Evolutionary conservation across 1,140 invertebrate species (phyloP).

Genomic region (Drosophila aff.): DNA sequence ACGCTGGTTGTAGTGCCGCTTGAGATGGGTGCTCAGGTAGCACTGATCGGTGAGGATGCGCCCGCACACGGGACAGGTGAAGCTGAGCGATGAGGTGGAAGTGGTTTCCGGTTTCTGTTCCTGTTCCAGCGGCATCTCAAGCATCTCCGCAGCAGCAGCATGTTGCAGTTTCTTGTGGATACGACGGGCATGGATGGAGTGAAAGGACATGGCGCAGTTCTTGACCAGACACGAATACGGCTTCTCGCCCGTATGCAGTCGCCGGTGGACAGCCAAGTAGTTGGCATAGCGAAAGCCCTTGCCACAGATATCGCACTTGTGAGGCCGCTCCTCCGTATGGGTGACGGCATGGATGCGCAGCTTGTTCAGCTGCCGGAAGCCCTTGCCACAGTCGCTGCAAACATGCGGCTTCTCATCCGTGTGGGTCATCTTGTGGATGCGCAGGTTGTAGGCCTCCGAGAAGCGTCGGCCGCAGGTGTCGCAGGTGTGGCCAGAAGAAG

Average conservation of each 20-base stretch:
- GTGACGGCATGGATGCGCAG: slow-evolving; percentile 86
- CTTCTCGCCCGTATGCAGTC: slow-evolving; percentile 92
- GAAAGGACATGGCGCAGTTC: slow-evolving; percentile 54
- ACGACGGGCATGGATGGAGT: slow-evolving; percentile 72
- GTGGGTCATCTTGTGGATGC: slow-evolving; percentile 77
- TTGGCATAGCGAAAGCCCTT: slow-evolving; percentile 87
- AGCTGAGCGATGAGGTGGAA: slow-evolving; percentile 36
- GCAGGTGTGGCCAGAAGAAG: slow-evolving; percentile 32
- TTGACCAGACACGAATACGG: slow-evolving; percentile 86
- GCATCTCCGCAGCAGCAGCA: background rate
- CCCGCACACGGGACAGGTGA: slow-evolving; percentile 66
- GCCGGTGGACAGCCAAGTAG: slow-evolving; percentile 86
- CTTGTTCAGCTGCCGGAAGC: slow-evolving; percentile 72
- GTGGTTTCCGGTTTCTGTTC: background rate
- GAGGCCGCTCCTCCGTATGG: slow-evolving; percentile 86
- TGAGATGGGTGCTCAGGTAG: slow-evolving; percentile 71
- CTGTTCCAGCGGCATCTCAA: background rate
- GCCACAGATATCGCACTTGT: slow-evolving; percentile 86
- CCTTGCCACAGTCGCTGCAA: slow-evolving; percentile 73
- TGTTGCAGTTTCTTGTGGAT: slow-evolving; percentile 65
- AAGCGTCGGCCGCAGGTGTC: slow-evolving; percentile 57
- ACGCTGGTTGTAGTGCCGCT: slow-evolving; percentile 71
- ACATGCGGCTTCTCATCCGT: slow-evolving; percentile 79
- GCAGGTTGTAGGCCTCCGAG: slow-evolving; percentile 68
- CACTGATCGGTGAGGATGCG: slow-evolving; percentile 70